phyloP scores from a whole-genome alignment of 2,113 vertebrate genomes.

The Tonatia bakeri region DNA sequence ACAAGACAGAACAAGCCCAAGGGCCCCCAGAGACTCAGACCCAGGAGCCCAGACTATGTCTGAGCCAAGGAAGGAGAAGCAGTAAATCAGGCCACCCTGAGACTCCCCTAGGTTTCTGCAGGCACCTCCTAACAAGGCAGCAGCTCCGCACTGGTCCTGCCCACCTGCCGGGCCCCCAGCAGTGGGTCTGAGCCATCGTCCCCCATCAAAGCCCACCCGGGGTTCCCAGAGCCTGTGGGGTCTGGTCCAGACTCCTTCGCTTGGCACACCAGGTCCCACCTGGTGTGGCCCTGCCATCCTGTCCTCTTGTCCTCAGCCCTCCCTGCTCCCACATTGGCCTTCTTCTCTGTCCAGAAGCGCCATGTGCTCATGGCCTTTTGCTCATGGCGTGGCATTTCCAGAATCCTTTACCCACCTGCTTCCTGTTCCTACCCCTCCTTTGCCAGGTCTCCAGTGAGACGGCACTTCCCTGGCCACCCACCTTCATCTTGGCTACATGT shows the following conservation, averaged over 20 bases:
- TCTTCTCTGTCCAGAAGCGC: neutral
- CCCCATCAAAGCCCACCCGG: neutral
- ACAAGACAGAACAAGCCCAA: neutral
- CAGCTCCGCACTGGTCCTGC: neutral
- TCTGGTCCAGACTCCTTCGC: neutral
- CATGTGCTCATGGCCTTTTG: neutral
- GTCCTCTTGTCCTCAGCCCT: neutral
- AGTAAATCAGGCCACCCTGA: rapidly evolving
- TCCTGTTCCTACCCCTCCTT: neutral
- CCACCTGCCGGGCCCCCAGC: neutral
- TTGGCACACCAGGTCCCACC: neutral
- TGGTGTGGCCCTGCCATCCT: neutral
- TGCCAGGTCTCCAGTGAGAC: neutral
- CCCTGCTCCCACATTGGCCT: neutral
- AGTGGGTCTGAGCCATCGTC: neutral
- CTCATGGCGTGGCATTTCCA: rapidly evolving
- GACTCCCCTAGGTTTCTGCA: neutral
- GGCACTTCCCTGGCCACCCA: neutral
- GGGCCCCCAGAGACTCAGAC: rapidly evolving
- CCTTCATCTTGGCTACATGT: neutral
- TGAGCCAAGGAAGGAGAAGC: neutral
- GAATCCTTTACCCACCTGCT: neutral
- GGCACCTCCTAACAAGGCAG: neutral
- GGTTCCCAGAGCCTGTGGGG: neutral
- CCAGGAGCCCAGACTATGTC: neutral